Evolutionary conservation across 92 coral and sea anemone species (phyloP).

Genomic region (Umimayanthus chanpuru): DNA sequence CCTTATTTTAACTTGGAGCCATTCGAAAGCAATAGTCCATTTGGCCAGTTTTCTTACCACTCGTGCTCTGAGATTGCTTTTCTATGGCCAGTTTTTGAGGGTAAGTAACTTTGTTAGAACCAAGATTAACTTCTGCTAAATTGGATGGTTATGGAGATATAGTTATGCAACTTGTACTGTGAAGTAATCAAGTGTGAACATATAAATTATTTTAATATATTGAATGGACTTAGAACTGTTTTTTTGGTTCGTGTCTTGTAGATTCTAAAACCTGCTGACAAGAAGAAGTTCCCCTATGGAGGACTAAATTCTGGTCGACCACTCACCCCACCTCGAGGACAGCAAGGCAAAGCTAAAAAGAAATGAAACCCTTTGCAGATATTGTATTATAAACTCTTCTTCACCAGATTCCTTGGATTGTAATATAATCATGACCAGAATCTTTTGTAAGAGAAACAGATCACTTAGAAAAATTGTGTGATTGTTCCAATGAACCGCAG

Average conservation of each 20-base stretch:
- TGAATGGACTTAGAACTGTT: too few species aligned
- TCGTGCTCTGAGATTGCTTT: too few species aligned
- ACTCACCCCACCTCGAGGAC: slow-evolving; percentile 97
- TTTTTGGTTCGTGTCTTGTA: not conserved
- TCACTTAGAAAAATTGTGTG: not conserved
- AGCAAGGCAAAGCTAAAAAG: slow-evolving; percentile 85
- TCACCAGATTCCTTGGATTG: slow-evolving; percentile 44
- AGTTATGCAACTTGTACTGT: too few species aligned
- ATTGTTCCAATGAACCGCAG: not conserved
- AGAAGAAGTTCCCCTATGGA: slow-evolving; percentile 98
- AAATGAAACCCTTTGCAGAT: slow-evolving; percentile 53
- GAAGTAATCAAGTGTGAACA: too few species aligned
- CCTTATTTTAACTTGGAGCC: too few species aligned
- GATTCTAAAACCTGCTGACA: slow-evolving; percentile 99
- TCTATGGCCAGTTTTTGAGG: too few species aligned
- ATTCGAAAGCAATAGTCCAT: too few species aligned
- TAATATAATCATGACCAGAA: slow-evolving; percentile 51
- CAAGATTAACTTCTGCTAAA: too few species aligned
- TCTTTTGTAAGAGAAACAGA: not conserved
- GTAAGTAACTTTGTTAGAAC: too few species aligned
- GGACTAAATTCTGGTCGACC: slow-evolving; percentile 95
- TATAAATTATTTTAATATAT: too few species aligned
- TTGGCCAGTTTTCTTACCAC: too few species aligned
- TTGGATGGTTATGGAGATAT: too few species aligned
- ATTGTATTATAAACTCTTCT: slow-evolving; percentile 28